Evolutionary conservation across 2,797 vertebrate species (phyloP), one percentile per base, ranked within the genome.

Genomic region (Sternotherus odoratus): DNA sequence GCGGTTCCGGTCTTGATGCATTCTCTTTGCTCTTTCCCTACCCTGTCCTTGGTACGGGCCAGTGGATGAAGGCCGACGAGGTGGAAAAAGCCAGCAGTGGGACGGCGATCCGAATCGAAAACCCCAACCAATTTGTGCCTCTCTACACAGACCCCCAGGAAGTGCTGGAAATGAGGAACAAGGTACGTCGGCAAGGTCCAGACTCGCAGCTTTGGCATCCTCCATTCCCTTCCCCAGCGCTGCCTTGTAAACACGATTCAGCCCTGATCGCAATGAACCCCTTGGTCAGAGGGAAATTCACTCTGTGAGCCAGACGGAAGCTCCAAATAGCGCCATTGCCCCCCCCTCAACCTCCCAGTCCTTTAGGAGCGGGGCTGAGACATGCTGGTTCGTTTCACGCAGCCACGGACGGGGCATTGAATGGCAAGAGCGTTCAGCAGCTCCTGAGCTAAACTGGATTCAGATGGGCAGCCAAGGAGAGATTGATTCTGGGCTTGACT

Each of bases 111-210:
- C 99, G 99, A 96, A 99, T 99, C 0, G 99, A 99, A 97, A 99
- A 98, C 97, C 98, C 99, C 90, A 99, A 99, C 98, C 99, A 99
- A 98, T 99, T 99, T 77, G 99, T 99, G 95, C 99, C 99, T 92
- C 99, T 99, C 91, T 99, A 99, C 96, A 99, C 99, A 0, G 99
- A 99, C 97, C 99, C 99, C 2, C 98, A 98, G 95, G 99, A 99
- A 97, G 99, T 99, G 94, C 98, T 99, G 79, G 99, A 99, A 97
- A 99, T 99, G 94, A 98, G 99, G 87, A 99, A 99, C 97, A 99
- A 99, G 99, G 99, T 99, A n/a, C n/a, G n/a, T n/a, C n/a, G n/a
- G n/a, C n/a, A n/a, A n/a, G n/a, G n/a, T n/a, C n/a, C n/a, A n/a
- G n/a, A n/a, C n/a, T n/a, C n/a, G n/a, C n/a, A n/a, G n/a, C n/a